These are phyloP conservation scores for Vireo griseus DNA, from an alignment of 2,797 vertebrate species.

Conservation along the genomic window DNA sequence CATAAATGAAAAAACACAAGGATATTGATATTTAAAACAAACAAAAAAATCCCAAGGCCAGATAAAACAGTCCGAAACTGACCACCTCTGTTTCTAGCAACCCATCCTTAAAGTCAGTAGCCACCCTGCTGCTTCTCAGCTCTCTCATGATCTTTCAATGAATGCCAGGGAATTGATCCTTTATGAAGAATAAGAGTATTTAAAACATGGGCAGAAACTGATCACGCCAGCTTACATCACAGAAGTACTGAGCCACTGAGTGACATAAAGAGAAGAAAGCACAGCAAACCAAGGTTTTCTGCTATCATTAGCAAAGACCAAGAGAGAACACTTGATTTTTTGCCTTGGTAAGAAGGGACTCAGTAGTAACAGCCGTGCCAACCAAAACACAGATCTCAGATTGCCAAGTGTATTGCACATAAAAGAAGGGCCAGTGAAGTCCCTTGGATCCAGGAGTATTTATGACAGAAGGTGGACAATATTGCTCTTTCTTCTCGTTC, in stretches of 20 bases:
- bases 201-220: neutral
- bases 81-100: neutral
- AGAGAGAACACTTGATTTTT: neutral
- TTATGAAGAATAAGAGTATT: neutral
- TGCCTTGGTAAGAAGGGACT: neutral
- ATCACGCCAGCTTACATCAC: neutral
- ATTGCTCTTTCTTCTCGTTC: neutral
- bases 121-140: neutral
- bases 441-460: neutral
- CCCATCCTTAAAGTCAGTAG: neutral
- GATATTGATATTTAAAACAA: neutral
- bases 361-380: neutral
- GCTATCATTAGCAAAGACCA: neutral
- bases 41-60: neutral
- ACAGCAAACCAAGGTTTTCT: neutral
- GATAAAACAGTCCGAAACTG: neutral
- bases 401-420: neutral
- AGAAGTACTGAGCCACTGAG: neutral
- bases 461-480: neutral
- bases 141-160: neutral
- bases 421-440: neutral
- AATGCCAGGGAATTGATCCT: neutral
- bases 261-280: neutral
- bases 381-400: neutral
- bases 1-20: neutral